Evolutionary conservation across 2,113 vertebrate genomes (phyloP).

Genomic region (Seriola aureovittata): DNA sequence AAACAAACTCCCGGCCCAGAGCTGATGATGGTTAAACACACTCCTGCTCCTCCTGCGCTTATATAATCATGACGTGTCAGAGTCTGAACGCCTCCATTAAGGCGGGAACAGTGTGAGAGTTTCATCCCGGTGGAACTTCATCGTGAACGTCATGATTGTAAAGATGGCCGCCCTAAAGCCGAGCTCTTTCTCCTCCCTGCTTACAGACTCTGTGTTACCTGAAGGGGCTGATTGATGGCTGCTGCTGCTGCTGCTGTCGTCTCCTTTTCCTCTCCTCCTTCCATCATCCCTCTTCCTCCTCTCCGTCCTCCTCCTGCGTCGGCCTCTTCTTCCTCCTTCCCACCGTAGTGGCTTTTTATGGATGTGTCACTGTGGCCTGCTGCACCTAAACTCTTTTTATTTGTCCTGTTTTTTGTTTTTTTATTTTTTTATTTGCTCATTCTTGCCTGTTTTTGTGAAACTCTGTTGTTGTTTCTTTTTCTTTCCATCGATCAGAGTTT

Average conservation of each 20-base stretch:
- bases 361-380: conserved; percentile 30
- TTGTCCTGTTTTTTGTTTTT: conserved; percentile 36
- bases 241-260: conserved; percentile 53
- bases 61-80: not conserved
- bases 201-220: conserved; percentile 72
- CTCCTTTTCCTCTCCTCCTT: conserved; percentile 60
- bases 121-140: not conserved
- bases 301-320: conserved; percentile 45
- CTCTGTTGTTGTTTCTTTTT: conserved; percentile 11
- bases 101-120: not conserved
- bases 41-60: conserved; percentile 47
- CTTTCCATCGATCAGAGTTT: not conserved
- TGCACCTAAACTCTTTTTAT: conserved; percentile 16
- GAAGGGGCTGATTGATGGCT: conserved; percentile 71
- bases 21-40: conserved; percentile 12
- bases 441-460: not conserved
- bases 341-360: conserved; percentile 36
- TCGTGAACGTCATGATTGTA: not conserved
- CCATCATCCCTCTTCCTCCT: conserved; percentile 42
- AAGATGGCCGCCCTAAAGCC: conserved; percentile 33
- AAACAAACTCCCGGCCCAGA: conserved; percentile 51
- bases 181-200: conserved; percentile 65
- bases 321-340: conserved; percentile 56
- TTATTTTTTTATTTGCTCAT: not conserved
- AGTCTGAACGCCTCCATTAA: not conserved